Base-by-base conservation (phyloP, 2,888 invertebrate species). In the Macrophya alboannulata region DNA sequence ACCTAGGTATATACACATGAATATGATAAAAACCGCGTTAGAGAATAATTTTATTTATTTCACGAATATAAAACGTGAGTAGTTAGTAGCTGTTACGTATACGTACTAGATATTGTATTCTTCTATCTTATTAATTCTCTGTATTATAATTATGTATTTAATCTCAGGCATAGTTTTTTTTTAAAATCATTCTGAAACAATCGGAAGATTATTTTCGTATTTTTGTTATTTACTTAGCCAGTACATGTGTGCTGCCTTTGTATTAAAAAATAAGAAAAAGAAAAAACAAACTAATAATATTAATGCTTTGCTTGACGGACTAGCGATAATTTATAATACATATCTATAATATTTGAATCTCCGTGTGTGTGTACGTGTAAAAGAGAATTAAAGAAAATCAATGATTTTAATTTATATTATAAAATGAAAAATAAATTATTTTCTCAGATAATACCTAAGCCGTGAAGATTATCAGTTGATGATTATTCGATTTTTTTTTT, bases 1-100 rank as follows among this genome's bases (percentile, higher is more conserved):
- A 51, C 17, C 4, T n/a, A 51, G 12, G 3, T 17, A 51, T 51
- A 51, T n/a, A n/a, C n/a, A 55, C n/a, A 31, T 55, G 6, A 17
- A 55, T 55, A 55, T 55, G 6, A 12, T 25, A 62, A 12, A 9
- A 25, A 25, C 3, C 25, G 62, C 62, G 62, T 9, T 62, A 62
- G 25, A 62, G 62, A 62, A 21, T 21, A 62, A 6, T 86, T 84
- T 88, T 86, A 87, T 88, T 88, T 87, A 88, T 88, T 88, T 85
- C 84, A 74, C 86, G 85, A 84, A 25, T 21, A 62, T 62, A 62
- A 62, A 62, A 62, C 62, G 62, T 62, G 62, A 62, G 21, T 62
- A 62, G 6, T 51, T 51, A 17, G 51, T 51, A 51, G 51, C 17
- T n/a, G 17, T 51, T 51, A 17, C 84, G 83, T 72, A 71, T 21